Percentiles rank a stretch among this genome's conserved stretches.
phyloP scores from a whole-genome alignment of 2,113 vertebrate species.

The Corythaixoides concolor region DNA sequence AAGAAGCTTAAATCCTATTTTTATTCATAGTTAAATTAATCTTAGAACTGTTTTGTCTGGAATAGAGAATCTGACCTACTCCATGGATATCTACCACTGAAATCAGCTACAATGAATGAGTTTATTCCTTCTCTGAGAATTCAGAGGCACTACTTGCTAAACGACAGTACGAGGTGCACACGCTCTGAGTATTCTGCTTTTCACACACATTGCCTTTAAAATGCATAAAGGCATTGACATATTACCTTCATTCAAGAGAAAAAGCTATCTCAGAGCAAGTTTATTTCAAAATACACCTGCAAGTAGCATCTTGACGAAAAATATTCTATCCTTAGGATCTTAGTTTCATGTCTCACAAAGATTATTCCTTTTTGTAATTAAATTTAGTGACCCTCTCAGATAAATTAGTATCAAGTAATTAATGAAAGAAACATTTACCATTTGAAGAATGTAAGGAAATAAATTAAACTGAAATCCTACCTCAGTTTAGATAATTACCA shows the following conservation, averaged over 20 bases:
- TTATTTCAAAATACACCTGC: neutral
- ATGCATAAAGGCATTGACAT: neutral
- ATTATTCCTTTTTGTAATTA: neutral
- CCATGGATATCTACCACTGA: neutral
- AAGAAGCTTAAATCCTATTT: neutral
- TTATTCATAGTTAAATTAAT: neutral
- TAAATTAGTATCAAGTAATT: neutral
- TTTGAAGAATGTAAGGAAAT: neutral
- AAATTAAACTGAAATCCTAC: neutral
- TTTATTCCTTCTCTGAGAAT: neutral
- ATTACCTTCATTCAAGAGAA: neutral
- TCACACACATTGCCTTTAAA: neutral
- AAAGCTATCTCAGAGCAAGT: neutral
- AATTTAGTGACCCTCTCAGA: neutral
- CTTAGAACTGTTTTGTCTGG: neutral
- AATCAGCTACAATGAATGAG: neutral
- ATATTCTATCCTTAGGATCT: neutral
- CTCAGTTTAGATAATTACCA: neutral
- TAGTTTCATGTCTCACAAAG: neutral
- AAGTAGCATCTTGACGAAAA: neutral
- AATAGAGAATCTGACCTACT: neutral
- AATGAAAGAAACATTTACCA: neutral
- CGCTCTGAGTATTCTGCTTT: neutral
- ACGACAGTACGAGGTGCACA: rapidly evolving
- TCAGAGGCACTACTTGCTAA: neutral